Evolutionary conservation across 2,888 invertebrate genomes (phyloP).

Genomic region (Neuroscelio doddi): DNA sequence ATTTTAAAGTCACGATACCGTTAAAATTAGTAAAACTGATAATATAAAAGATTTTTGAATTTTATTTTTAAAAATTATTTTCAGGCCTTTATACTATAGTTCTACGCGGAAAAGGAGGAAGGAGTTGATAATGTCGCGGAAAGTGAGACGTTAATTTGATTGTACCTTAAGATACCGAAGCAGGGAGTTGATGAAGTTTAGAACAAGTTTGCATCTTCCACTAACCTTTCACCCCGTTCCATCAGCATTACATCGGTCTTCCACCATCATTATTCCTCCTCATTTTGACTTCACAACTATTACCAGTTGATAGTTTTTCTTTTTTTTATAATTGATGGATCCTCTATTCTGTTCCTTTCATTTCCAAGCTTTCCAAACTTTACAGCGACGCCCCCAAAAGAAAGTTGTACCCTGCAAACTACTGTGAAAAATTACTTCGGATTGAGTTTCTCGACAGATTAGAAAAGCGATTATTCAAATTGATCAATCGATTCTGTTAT

Average conservation of each 20-base stretch:
- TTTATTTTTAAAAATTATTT: no score
- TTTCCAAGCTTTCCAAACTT: no score
- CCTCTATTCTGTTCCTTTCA: no score
- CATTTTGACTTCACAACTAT: conserved; percentile 7
- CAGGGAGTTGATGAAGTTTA: conserved; percentile 65
- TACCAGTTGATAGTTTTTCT: neutral
- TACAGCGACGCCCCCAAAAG: no score
- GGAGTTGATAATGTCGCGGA: conserved; percentile 65
- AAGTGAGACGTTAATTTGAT: conserved; percentile 69
- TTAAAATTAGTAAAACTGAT: no score
- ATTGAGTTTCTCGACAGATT: no score
- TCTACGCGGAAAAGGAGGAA: conserved; percentile 9
- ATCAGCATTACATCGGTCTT: conserved; percentile 30
- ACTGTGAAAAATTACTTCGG: no score
- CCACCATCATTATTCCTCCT: conserved; percentile 28
- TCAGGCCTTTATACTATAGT: conserved; percentile 21
- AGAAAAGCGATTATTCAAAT: no score
- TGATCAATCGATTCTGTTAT: no score
- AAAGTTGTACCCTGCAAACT: no score
- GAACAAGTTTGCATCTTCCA: conserved; percentile 50
- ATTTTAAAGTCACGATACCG: no score
- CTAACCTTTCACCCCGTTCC: conserved; percentile 39
- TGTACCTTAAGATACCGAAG: conserved; percentile 63
- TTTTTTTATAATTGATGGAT: neutral
- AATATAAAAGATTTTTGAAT: no score